Evolutionary conservation across 2,797 vertebrate species (phyloP).

Genomic region (Australoheros facetus): DNA sequence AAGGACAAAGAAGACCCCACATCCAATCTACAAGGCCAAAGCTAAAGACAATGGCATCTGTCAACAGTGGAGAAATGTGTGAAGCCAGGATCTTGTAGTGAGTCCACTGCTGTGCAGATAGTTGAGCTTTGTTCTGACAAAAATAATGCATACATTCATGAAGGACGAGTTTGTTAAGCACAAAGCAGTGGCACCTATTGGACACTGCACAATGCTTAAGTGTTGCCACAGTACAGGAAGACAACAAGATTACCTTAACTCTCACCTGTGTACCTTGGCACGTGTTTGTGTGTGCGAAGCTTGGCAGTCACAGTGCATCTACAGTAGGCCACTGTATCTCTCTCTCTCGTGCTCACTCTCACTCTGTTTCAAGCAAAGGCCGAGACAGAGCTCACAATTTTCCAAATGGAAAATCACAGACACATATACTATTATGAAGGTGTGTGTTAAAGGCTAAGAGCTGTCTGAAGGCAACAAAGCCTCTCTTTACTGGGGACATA

Average conservation of each 20-base stretch:
- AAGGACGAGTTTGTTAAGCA: not conserved
- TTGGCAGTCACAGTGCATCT: constrained; percentile 36
- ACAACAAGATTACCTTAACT: constrained; percentile 49
- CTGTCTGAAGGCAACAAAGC: constrained; percentile 76
- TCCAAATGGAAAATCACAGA: constrained; percentile 77
- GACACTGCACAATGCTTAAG: constrained; percentile 32
- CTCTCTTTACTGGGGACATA: constrained; percentile 76
- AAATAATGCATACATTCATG: not conserved
- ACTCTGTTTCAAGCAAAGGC: constrained; percentile 38
- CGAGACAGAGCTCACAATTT: constrained; percentile 67
- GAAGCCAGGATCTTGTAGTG: not conserved
- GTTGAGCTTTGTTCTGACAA: not conserved
- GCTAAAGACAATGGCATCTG: constrained; percentile 14
- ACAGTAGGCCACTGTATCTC: constrained; percentile 71
- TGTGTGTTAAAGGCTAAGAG: constrained; percentile 59
- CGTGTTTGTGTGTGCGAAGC: constrained; percentile 35
- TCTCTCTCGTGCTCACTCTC: constrained; percentile 27
- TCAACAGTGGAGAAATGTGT: not conserved
- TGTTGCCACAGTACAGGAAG: constrained; percentile 43
- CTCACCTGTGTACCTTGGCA: constrained; percentile 57
- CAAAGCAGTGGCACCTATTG: constrained; percentile 19
- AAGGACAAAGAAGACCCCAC: constrained; percentile 37
- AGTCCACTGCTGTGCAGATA: not conserved
- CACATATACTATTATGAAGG: constrained; percentile 77
- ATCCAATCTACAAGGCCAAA: constrained; percentile 34